phyloP scores from a whole-genome alignment of 2,888 invertebrate genomes.

The Copidosoma aretas region DNA sequence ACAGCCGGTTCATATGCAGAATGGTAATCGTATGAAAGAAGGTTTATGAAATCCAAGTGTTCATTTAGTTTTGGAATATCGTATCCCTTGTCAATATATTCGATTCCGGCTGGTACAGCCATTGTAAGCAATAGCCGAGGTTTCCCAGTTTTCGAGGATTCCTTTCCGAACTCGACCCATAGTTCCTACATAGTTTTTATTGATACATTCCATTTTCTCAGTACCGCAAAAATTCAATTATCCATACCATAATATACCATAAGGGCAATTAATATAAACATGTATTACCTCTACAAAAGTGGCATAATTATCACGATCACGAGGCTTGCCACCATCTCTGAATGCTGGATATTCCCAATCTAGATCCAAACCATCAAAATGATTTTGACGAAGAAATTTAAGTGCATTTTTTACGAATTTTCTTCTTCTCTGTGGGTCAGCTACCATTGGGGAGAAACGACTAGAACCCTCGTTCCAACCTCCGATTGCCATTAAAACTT shows the following conservation, averaged over 20 bases:
- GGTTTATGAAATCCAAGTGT: constrained; percentile 92
- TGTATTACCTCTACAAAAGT: constrained; percentile 75
- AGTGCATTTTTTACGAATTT: constrained; percentile 84
- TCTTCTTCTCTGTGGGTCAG: constrained; percentile 75
- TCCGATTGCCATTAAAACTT: constrained; percentile 89
- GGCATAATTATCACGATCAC: constrained; percentile 87
- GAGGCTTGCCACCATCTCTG: constrained; percentile 73
- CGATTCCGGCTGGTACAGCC: constrained; percentile 93
- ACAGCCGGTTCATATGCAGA: constrained; percentile 90
- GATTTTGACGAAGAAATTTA: constrained; percentile 87
- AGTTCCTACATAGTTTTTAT: constrained; percentile 70
- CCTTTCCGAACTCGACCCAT: constrained; percentile 86
- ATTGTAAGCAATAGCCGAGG: constrained; percentile 83
- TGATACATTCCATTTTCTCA: background rate
- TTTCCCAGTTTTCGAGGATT: constrained; percentile 83
- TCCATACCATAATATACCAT: background rate
- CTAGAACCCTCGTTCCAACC: constrained; percentile 94
- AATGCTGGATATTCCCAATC: constrained; percentile 92
- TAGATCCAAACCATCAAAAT: constrained; percentile 91
- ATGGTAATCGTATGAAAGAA: constrained; percentile 91
- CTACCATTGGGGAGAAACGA: constrained; percentile 87
- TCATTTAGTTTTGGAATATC: constrained; percentile 86
- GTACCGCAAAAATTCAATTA: background rate
- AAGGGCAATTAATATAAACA: background rate
- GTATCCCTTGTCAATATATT: constrained; percentile 92